Evolutionary conservation across 2,888 invertebrate species (phyloP), one percentile per base, ranked within the genome.

Genomic region (Julus scandinavius): DNA sequence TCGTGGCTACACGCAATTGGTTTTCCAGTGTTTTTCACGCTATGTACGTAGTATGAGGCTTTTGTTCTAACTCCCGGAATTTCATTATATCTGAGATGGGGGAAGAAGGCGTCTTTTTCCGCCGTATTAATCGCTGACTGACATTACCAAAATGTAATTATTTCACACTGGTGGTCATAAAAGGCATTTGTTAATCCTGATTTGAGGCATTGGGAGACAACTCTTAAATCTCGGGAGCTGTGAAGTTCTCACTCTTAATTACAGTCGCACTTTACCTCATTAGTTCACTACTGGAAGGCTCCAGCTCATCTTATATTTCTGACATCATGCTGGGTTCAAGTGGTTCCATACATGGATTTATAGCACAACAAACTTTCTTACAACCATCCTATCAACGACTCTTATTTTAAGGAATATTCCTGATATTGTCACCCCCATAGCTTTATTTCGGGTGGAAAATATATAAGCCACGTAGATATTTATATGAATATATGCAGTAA

Each of bases 71-170:
- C 80, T 80, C 80, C 80, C 80, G 29, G 80, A 80, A 80, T 80
- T 80, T 80, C 80, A 80, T 80, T 80, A 85, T 85, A 50, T 29
- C n/a, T 41, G 85, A 50, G 50, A 50, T 85, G 85, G 45, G 54
- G 85, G 45, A 85, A 45, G 17, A 87, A 58, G 87, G 49, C 58
- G 58, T 58, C 87, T n/a, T 87, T 87, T 87, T 87, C 87, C 87
- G 87, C 87, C 58, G 29, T 58, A 87, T 87, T 87, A 87, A 87
- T 87, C 87, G 87, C 58, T 87, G 87, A 87, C 54, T 87, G 87
- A 87, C 87, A 87, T 87, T 50, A 87, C 87, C 54, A 87, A 87
- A 87, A 87, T 87, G 87, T 87, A 87, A 87, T 87, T 87, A 87
- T 87, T 87, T 87, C 87, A 87, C 87, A 87, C 58, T 58, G 87